Percentiles rank a stretch among this genome's conserved stretches.
phyloP scores from a whole-genome alignment of 2,113 vertebrate genomes.

The Pedetes capensis region DNA sequence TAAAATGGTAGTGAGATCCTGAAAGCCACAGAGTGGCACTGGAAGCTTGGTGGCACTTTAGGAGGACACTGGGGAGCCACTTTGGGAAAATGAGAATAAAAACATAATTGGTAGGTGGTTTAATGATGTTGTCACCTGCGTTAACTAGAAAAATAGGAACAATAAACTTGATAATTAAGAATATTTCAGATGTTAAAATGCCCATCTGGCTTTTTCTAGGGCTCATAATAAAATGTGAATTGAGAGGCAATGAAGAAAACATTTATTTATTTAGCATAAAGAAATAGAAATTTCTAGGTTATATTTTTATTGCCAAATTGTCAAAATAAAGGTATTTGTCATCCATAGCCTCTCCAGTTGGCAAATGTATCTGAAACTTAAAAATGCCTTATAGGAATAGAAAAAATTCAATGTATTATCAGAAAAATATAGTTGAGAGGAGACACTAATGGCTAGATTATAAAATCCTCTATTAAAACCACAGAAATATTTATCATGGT shows the following conservation, averaged over 20 bases:
- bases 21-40: neutral
- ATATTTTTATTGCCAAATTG: neutral
- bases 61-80: neutral
- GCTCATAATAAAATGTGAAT: neutral
- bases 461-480: neutral
- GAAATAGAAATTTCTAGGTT: neutral
- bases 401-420: neutral
- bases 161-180: neutral
- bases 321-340: neutral
- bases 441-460: neutral
- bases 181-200: neutral
- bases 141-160: neutral
- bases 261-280: neutral
- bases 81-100: neutral
- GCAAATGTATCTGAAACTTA: neutral
- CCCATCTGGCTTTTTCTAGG: neutral
- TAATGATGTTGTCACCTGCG: neutral
- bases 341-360: neutral
- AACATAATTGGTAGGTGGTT: neutral
- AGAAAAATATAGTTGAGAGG: neutral
- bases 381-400: neutral
- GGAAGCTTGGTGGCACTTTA: neutral
- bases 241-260: neutral
- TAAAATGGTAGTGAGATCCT: neutral
- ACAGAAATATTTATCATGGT: neutral